phyloP scores from a whole-genome alignment of 2,797 vertebrate species.

The Sternarchorhynchus goeldii region DNA sequence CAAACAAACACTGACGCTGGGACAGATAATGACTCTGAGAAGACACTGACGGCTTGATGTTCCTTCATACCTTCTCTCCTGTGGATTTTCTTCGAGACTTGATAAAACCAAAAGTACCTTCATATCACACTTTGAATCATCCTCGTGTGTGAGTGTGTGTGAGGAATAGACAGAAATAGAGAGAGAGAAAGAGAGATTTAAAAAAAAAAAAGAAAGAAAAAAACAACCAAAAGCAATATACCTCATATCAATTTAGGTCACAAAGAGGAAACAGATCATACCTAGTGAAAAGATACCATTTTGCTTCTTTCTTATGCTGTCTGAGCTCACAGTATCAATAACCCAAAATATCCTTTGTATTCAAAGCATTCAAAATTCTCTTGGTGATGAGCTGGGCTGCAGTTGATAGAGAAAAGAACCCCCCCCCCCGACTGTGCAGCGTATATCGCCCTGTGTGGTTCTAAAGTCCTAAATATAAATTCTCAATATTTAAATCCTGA shows the following conservation, averaged over 20 bases:
- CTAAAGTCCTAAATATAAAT: neutral
- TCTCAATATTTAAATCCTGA: neutral
- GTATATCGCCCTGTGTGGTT: neutral
- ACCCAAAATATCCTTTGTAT: neutral
- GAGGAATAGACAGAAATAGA: neutral
- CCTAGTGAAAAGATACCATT: neutral
- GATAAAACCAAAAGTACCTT: neutral
- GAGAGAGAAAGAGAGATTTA: no score
- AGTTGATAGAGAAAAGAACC: neutral
- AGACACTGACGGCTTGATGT: neutral
- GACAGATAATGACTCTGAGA: neutral
- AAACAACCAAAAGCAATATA: no score
- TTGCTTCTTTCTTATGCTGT: neutral
- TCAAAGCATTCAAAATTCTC: constrained; percentile 16
- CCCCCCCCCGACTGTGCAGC: neutral
- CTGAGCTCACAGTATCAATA: neutral
- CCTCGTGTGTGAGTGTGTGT: no score
- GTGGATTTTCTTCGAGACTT: neutral
- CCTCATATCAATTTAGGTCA: neutral
- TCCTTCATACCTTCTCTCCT: no score
- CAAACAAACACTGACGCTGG: neutral
- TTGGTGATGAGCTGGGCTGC: neutral
- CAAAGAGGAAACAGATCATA: constrained; percentile 2
- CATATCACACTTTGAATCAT: no score
- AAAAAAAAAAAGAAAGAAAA: neutral